phyloP scores from a whole-genome alignment of 2,113 vertebrate species.

The Merops nubicus region DNA sequence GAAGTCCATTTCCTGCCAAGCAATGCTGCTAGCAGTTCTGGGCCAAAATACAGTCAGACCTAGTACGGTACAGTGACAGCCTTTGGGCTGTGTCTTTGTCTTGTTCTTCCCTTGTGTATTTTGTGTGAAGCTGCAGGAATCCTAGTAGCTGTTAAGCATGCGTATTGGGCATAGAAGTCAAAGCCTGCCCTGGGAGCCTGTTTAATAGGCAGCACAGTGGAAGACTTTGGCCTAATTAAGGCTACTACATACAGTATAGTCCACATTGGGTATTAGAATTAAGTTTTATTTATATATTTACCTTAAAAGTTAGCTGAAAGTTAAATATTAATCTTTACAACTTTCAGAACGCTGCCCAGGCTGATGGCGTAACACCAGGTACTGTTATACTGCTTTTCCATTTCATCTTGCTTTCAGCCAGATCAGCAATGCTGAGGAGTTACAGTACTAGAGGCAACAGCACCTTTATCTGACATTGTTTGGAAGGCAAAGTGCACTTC shows the following conservation, averaged over 20 bases:
- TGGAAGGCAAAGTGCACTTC: constrained; percentile 28
- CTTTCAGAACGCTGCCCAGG: background rate
- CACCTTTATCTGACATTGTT: background rate
- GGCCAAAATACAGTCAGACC: background rate
- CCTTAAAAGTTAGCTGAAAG: background rate
- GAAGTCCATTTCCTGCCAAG: background rate
- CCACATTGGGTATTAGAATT: background rate
- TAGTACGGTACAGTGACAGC: background rate
- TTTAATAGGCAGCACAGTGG: background rate
- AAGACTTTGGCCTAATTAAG: background rate
- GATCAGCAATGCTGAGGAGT: background rate
- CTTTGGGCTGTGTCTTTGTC: background rate
- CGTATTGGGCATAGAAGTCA: rapidly evolving
- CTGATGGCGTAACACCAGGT: background rate
- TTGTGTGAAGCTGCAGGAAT: background rate
- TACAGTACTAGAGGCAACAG: background rate
- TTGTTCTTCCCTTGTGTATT: background rate
- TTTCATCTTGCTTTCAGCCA: constrained; percentile 23
- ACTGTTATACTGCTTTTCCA: background rate
- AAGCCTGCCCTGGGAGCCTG: background rate
- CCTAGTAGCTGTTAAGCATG: background rate
- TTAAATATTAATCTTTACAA: constrained; percentile 66
- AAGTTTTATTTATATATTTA: background rate
- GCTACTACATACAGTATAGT: background rate
- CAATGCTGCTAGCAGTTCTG: background rate